Percentiles rank a stretch among this genome's conserved stretches.
phyloP scores from a whole-genome alignment of 2,888 invertebrate genomes.

The Drosophila prolongata region DNA sequence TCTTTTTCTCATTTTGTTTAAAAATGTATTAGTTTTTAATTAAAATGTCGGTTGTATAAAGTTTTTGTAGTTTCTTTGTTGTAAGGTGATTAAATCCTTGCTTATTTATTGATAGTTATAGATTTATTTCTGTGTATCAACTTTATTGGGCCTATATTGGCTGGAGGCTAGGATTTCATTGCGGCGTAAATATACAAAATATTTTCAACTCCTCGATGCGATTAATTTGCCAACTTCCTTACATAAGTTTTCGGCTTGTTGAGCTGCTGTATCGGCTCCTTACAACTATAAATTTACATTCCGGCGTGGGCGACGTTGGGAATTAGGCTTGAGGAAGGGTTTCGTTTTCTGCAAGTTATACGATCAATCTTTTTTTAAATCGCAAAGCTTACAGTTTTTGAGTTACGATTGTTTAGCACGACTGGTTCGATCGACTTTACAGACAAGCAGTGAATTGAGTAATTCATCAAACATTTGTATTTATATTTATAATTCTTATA shows the following conservation, averaged over 20 bases:
- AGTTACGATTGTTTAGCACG: neutral
- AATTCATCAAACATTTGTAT: neutral
- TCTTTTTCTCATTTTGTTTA: too few relatives aligned
- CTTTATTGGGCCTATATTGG: constrained; percentile 14
- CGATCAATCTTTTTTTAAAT: constrained; percentile 22
- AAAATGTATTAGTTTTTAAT: too few relatives aligned
- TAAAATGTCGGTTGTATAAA: too few relatives aligned
- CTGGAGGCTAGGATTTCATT: constrained; percentile 26
- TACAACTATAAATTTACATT: constrained; percentile 28
- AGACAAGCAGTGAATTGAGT: neutral
- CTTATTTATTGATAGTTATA: neutral
- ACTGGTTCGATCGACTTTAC: neutral
- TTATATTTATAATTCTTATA: too few relatives aligned
- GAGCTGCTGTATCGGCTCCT: constrained; percentile 21
- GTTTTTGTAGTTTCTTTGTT: neutral
- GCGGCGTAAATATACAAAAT: constrained; percentile 15
- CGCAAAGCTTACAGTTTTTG: constrained; percentile 2
- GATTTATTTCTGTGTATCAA: constrained; percentile 14
- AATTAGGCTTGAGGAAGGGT: constrained; percentile 29
- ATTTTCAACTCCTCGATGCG: constrained; percentile 10
- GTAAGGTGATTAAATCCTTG: too few relatives aligned
- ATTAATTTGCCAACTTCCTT: constrained; percentile 35
- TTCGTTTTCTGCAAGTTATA: constrained; percentile 10
- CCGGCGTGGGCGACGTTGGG: constrained; percentile 15
- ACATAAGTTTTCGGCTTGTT: constrained; percentile 29